Evolutionary conservation across 2,888 invertebrate species (phyloP).

Genomic region (Cinara cedri): DNA sequence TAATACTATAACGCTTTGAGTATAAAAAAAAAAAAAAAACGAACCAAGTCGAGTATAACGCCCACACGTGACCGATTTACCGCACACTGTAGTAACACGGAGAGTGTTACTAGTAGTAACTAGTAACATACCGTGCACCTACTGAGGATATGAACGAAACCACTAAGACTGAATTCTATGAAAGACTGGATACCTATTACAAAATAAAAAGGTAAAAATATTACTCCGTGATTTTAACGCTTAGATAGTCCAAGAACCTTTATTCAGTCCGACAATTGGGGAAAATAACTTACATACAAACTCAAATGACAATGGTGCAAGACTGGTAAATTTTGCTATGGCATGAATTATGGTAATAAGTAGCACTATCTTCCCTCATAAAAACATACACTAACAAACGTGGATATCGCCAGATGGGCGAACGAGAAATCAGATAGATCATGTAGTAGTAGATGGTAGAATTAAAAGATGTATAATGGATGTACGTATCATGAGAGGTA

Average conservation of each 20-base stretch:
- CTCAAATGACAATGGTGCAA: conserved; percentile 1
- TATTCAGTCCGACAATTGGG: not conserved
- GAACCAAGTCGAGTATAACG: no score
- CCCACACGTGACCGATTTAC: no score
- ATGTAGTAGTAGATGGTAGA: not conserved
- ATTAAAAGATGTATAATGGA: conserved; percentile 10
- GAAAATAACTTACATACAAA: not conserved
- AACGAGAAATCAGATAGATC: conserved; percentile 13
- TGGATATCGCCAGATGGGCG: not conserved
- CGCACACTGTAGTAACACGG: no score
- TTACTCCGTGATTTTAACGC: not conserved
- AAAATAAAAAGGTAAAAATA: not conserved
- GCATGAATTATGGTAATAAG: not conserved
- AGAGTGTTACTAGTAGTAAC: no score
- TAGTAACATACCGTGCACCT: no score
- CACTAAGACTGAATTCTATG: not conserved
- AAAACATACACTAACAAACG: not conserved
- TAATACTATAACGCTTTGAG: no score
- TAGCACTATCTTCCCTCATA: not conserved
- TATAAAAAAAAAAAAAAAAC: no score
- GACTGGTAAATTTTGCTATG: conserved; percentile 5
- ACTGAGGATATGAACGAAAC: not conserved
- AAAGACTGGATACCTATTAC: not conserved
- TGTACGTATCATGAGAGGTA: conserved; percentile 18
- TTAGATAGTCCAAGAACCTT: not conserved